phyloP scores from a whole-genome alignment of 2,888 invertebrate genomes.

The Masnerella sp. region DNA sequence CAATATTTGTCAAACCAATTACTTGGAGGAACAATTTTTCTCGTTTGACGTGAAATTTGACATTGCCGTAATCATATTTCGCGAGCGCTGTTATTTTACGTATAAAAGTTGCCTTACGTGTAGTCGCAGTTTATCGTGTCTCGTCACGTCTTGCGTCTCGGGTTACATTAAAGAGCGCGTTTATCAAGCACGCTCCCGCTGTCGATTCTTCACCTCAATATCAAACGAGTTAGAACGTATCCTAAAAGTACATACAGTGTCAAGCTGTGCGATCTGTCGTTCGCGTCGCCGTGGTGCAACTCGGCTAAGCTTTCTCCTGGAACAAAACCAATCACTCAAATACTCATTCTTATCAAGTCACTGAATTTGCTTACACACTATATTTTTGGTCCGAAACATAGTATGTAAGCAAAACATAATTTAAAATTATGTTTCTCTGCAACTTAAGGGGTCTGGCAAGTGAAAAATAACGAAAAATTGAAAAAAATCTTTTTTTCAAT shows the following conservation, averaged over 20 bases:
- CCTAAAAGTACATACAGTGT: constrained; percentile 63
- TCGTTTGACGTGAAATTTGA: constrained; percentile 42
- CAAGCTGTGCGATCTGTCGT: constrained; percentile 57
- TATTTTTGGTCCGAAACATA: no score
- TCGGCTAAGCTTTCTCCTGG: constrained; percentile 82
- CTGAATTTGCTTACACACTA: no score
- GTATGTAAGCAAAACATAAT: no score
- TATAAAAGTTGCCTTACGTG: constrained; percentile 50
- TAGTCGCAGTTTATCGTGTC: constrained; percentile 46
- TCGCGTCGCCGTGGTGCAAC: constrained; percentile 79
- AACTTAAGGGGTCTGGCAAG: no score
- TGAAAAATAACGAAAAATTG: no score
- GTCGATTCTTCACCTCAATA: constrained; percentile 73
- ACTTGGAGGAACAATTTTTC: constrained; percentile 44
- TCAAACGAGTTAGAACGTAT: constrained; percentile 65
- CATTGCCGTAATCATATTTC: constrained; percentile 39
- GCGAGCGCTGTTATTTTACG: constrained; percentile 33
- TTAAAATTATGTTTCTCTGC: no score
- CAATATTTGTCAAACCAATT: constrained; percentile 31
- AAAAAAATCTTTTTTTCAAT: no score
- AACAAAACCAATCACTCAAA: constrained; percentile 68
- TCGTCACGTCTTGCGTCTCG: constrained; percentile 33
- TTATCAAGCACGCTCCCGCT: constrained; percentile 41
- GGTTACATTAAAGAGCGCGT: constrained; percentile 45
- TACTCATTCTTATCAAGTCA: constrained; percentile 7